Conservation (phyloP, 1,140 invertebrate genomes). For the Carcinoscorpius rotundicauda region DNA sequence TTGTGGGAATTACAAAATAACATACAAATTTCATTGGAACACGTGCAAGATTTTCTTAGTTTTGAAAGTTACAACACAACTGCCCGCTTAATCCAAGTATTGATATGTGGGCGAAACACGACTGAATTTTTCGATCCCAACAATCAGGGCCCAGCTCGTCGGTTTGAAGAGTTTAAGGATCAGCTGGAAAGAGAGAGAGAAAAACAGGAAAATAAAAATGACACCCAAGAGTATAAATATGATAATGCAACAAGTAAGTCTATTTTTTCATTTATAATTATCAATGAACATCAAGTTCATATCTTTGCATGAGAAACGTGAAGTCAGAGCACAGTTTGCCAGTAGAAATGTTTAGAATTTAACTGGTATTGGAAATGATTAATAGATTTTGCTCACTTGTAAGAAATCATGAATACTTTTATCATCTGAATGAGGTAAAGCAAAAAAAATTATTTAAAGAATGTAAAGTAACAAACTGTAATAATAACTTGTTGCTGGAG, state of each 20-base stretch:
- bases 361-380: background rate
- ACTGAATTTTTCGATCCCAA: constrained; percentile 21
- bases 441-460: too few relatives aligned
- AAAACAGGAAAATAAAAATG: constrained; percentile 19
- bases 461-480: too few relatives aligned
- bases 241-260: constrained; percentile 25
- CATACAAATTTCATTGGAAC: too few relatives aligned
- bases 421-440: background rate
- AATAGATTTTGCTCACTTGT: background rate
- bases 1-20: too few relatives aligned
- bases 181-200: constrained; percentile 23
- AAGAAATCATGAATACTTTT: constrained; percentile 1
- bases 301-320: too few relatives aligned
- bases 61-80: too few relatives aligned
- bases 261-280: background rate
- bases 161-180: constrained; percentile 23
- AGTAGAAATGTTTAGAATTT: background rate
- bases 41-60: too few relatives aligned
- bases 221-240: constrained; percentile 22
- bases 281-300: too few relatives aligned
- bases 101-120: constrained; percentile 23
- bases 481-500: too few relatives aligned
- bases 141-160: constrained; percentile 16
- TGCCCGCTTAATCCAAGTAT: constrained; percentile 19
- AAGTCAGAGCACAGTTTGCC: too few relatives aligned